These are phyloP conservation scores for Orestias chungarensis DNA, from an alignment of 2,797 vertebrate genomes.

Conservation along the genomic window DNA sequence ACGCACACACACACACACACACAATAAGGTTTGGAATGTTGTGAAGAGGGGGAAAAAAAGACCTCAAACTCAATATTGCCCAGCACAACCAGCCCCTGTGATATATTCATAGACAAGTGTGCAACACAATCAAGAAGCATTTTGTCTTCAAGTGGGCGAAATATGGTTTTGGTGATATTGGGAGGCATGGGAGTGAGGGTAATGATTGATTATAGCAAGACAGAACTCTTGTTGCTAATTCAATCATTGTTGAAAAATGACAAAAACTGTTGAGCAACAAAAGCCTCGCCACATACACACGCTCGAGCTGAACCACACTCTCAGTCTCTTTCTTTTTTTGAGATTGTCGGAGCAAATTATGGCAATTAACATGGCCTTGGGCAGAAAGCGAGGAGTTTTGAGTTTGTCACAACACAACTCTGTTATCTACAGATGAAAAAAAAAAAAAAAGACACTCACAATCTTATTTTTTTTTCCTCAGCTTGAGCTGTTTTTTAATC, in stretches of 20 bases:
- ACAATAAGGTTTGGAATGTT: slow-evolving; percentile 24
- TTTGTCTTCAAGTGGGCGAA: slow-evolving; percentile 79
- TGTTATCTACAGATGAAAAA: slow-evolving; percentile 81
- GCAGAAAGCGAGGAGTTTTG: slow-evolving; percentile 75
- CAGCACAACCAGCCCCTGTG: slow-evolving; percentile 64
- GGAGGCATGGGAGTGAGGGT: slow-evolving; percentile 72
- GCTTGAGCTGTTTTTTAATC: slow-evolving; percentile 59
- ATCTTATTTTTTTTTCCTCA: slow-evolving; percentile 67
- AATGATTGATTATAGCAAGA: slow-evolving; percentile 85
- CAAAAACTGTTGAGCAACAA: slow-evolving; percentile 61
- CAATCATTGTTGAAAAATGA: slow-evolving; percentile 75
- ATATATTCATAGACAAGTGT: slow-evolving; percentile 83
- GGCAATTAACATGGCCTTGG: slow-evolving; percentile 81
- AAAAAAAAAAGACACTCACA: slow-evolving; percentile 45
- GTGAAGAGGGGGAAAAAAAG: slow-evolving; percentile 28
- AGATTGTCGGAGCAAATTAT: slow-evolving; percentile 80
- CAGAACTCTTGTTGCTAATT: slow-evolving; percentile 82
- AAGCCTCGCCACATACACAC: slow-evolving; percentile 44
- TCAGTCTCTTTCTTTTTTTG: slow-evolving; percentile 66
- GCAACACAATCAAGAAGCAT: slow-evolving; percentile 78
- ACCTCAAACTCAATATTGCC: slow-evolving; percentile 73
- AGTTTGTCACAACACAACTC: slow-evolving; percentile 84
- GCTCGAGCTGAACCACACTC: slow-evolving; percentile 41
- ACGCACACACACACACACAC: slow-evolving; percentile 35
- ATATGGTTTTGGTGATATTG: slow-evolving; percentile 78